Evolutionary conservation across 2,888 invertebrate species (phyloP), one percentile per base, ranked within the genome.

Genomic region (Ganaspis brasiliensis): DNA sequence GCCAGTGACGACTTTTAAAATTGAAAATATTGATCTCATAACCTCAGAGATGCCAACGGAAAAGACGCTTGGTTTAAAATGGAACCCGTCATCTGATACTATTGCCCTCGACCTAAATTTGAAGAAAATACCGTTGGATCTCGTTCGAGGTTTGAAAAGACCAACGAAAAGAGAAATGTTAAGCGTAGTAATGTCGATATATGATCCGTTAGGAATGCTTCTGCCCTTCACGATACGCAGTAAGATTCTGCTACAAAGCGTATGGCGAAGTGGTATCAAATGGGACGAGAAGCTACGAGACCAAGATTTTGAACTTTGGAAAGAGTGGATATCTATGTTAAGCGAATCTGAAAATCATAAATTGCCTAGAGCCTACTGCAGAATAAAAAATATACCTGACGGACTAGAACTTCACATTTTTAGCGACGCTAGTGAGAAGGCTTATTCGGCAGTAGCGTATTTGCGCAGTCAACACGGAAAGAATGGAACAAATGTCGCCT

Each of bases 21-120:
- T 61, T 77, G 10, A 70, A 76, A 82, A 61, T 63, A 80, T 78
- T 74, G 73, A 77, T 77, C 79, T 83, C 78, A 77, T 82, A 76
- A 77, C 74, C 73, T 72, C 77, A 80, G 80, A 83, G 79, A 12
- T 2, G 76, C 19, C 45, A 8, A 59, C 9, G 1, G 56, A 40
- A 24, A 56, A 57, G n/a, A 26, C 26, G 14, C 37, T 40, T 8
- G 40, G 40, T 1, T 12, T 56, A 24, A 14, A 24, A 1, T 56
- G 56, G 24, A 24, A 56, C 12, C 10, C 21, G 8, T 1, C 6
- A 24, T 9, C 12, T 9, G 56, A 56, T 14, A 14, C 10, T 10
- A 6, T 56, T 0, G 1, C 12, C 2, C 24, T 56, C 14, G 24
- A 12, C 24, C 2, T 56, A 1, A 12, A 21, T 1, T 5, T 26